Evolutionary conservation across 1,140 invertebrate species (phyloP).

Genomic region (Saxidomus purpurata): DNA sequence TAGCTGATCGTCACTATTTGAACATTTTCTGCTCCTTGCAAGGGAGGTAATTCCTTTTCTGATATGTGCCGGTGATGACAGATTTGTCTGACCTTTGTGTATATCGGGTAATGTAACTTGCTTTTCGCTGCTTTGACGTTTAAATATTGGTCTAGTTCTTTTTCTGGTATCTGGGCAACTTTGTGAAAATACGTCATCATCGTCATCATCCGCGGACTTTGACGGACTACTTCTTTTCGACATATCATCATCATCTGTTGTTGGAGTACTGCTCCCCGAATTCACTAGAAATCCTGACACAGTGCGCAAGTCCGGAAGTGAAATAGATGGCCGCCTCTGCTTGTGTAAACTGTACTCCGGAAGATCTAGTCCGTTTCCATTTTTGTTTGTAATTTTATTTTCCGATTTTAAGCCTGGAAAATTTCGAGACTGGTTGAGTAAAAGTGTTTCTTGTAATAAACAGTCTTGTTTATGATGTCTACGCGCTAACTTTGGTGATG

Average conservation of each 20-base stretch:
- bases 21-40: slow-evolving; percentile 37
- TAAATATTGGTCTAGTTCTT: slow-evolving; percentile 19
- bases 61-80: background rate
- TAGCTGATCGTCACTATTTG: slow-evolving; percentile 57
- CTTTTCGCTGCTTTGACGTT: background rate
- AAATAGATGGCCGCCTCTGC: slow-evolving; percentile 50
- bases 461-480: slow-evolving; percentile 57
- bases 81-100: slow-evolving; percentile 7
- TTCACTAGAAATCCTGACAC: slow-evolving; percentile 54
- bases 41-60: slow-evolving; percentile 31
- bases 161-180: background rate
- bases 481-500: slow-evolving; percentile 34
- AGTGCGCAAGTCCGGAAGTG: slow-evolving; percentile 64
- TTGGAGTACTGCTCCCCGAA: slow-evolving; percentile 49
- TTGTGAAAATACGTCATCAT: slow-evolving; percentile 14
- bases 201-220: background rate
- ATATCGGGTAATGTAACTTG: slow-evolving; percentile 53
- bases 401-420: slow-evolving; percentile 26
- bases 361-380: background rate
- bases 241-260: slow-evolving; percentile 1
- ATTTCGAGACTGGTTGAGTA: slow-evolving; percentile 24
- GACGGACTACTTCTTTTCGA: background rate
- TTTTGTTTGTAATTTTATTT: background rate
- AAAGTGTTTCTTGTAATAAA: slow-evolving; percentile 47
- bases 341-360: slow-evolving; percentile 29